Base-by-base conservation (phyloP, 2,888 invertebrate species). In the Ptychoptera contaminata region DNA sequence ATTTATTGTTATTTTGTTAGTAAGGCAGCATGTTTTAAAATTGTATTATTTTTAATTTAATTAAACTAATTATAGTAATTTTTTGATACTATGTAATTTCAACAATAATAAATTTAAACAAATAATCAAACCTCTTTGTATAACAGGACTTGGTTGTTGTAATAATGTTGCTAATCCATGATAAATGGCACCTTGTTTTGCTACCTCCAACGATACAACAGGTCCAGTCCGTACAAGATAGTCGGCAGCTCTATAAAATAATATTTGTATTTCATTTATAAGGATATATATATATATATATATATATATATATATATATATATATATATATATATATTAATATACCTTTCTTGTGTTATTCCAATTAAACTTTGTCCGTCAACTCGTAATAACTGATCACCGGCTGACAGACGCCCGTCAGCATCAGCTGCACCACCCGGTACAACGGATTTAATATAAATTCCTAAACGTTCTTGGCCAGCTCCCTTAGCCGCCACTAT, bases 381-480 rank as follows among this genome's bases (percentile, higher is more conserved):
- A 1, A 98, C 98, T 50, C 91, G 85, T 35, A 98, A 67, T 52
- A 98, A 71, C 64, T 98, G 98, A 72, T 98, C 98, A 11, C 98
- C 98, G 49, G 94, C 92, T 55, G 91, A 86, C 46, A 98, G 70
- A 42, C 96, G 75, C 1, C 96, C 94, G 70, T 98, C 96, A 46
- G 82, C 79, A 61, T 88, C 88, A 3, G 90, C 90, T 46, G 90
- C 88, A 36, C 90, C 90, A 45, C 88, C 93, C 48, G 91, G 82
- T 35, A 98, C 96, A 29, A 98, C 96, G 15, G 94, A 94, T 69
- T 98, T 98, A 51, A 98, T 93, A 69, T 97, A 98, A 62, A 98
- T 98, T 39, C 98, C 97, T 49, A 92, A 71, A 54, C 90, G 79
- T 56, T 78, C 76, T 59, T 85, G 84, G 5, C 80, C 80, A 42